Evolutionary conservation across 2,888 invertebrate species (phyloP).

Genomic region (Penaeus monodon): DNA sequence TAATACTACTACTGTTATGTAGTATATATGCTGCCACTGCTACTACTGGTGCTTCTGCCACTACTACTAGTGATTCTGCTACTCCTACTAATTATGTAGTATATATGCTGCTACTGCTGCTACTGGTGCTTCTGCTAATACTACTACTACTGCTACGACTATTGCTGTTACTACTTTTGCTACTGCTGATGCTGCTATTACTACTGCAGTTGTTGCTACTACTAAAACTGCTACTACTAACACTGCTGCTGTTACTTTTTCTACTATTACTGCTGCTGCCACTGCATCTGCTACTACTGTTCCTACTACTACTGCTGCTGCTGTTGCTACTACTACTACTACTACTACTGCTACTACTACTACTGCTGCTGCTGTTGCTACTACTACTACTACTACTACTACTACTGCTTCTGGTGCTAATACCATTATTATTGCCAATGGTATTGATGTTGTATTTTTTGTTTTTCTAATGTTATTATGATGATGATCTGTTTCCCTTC

Average conservation of each 20-base stretch:
- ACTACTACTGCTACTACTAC: neutral
- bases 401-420: neutral
- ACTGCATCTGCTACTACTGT: neutral
- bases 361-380: neutral
- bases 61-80: neutral
- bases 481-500: too few species aligned
- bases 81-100: neutral
- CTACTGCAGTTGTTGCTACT: neutral
- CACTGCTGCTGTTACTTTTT: neutral
- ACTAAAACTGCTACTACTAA: neutral
- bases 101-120: neutral
- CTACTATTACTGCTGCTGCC: too few species aligned
- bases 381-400: neutral
- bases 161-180: neutral
- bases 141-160: neutral
- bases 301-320: neutral
- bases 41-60: too few species aligned
- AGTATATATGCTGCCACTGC: too few species aligned
- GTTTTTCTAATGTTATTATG: too few species aligned
- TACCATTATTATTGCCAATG: too few species aligned
- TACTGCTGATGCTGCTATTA: neutral
- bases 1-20: neutral
- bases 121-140: neutral
- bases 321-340: neutral
- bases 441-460: too few species aligned